Percentiles rank a stretch among this genome's conserved stretches.
Conservation (phyloP, 2,113 vertebrate genomes). For the Panurus biarmicus region DNA sequence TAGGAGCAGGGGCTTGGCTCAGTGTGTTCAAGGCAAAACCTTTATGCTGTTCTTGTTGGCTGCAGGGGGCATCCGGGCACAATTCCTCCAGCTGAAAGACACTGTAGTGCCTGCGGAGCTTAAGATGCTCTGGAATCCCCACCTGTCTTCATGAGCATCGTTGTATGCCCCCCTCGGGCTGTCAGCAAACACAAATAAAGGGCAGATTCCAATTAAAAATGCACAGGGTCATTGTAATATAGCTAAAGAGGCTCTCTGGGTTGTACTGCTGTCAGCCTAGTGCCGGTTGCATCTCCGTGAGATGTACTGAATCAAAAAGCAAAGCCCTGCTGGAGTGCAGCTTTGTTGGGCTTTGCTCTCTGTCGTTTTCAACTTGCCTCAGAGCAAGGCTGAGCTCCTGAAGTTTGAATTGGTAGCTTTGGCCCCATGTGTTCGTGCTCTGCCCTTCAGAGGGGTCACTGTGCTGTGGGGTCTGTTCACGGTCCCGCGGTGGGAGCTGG, state of each 20-base stretch:
- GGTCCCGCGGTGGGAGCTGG: neutral
- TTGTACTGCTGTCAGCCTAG: neutral
- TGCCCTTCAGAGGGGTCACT: neutral
- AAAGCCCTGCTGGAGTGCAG: neutral
- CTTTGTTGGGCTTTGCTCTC: neutral
- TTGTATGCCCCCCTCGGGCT: neutral
- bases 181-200: neutral
- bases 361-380: neutral
- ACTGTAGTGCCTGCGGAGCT: neutral
- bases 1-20: neutral
- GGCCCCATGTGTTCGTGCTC: rapidly evolving
- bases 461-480: neutral
- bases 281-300: rapidly evolving
- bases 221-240: neutral
- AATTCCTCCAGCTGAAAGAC: neutral
- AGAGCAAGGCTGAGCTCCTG: neutral
- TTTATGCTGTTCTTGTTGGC: neutral
- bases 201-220: neutral
- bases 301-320: neutral
- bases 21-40: neutral
- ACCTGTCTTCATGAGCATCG: neutral
- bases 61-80: neutral
- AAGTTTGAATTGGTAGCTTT: neutral
- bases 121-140: neutral
- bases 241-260: slow-evolving; percentile 1